Conservation (phyloP, 1,140 invertebrate species). For the Drosophila rufa region DNA sequence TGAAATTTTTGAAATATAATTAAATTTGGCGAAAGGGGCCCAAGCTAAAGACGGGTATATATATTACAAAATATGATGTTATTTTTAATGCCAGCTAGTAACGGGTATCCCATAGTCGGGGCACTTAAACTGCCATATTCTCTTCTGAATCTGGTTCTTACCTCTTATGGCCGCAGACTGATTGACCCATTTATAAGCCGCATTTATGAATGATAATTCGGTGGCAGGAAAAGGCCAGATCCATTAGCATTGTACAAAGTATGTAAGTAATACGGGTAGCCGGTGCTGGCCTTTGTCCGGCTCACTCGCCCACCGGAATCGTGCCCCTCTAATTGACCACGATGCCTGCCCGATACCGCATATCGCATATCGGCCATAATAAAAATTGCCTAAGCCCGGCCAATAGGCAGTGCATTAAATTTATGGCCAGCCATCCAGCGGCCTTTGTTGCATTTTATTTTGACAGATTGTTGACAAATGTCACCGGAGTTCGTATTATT, state of each 20-base stretch:
- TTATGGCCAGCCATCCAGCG: constrained; percentile 38
- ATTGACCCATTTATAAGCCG: constrained; percentile 66
- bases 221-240: constrained; percentile 46
- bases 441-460: constrained; percentile 55
- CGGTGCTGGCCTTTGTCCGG: constrained; percentile 32
- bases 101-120: background rate
- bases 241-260: constrained; percentile 50
- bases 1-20: background rate
- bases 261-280: constrained; percentile 27
- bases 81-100: background rate
- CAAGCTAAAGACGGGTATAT: background rate
- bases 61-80: background rate
- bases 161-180: constrained; percentile 53
- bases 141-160: constrained; percentile 39
- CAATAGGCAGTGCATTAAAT: constrained; percentile 53
- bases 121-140: background rate
- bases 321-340: constrained; percentile 66
- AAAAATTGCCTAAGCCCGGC: constrained; percentile 41
- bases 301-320: constrained; percentile 46
- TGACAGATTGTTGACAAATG: constrained; percentile 78
- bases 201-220: constrained; percentile 60
- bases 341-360: constrained; percentile 52
- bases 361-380: constrained; percentile 65
- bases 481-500: constrained; percentile 48
- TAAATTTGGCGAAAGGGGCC: constrained; percentile 1